These are phyloP conservation scores for Meloe dianella DNA, from an alignment of 2,888 invertebrate genomes.

Conservation along the genomic window DNA sequence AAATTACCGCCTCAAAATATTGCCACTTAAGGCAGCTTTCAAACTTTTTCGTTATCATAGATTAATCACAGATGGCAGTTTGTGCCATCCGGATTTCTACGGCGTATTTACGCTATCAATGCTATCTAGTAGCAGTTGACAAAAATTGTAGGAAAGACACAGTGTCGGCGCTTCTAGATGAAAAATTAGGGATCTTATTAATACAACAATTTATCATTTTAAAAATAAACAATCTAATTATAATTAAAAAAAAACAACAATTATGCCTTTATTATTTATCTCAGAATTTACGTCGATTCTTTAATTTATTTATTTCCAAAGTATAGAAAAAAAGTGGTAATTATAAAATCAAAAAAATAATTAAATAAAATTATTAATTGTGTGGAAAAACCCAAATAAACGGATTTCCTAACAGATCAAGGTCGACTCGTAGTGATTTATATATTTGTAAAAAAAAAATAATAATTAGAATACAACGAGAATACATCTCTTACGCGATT, in stretches of 20 bases:
- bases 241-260: neutral
- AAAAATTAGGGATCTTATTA: too few relatives aligned
- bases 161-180: too few relatives aligned
- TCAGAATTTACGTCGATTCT: neutral
- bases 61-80: too few relatives aligned
- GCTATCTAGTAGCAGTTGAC: too few relatives aligned
- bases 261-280: neutral
- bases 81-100: too few relatives aligned
- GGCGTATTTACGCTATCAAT: too few relatives aligned
- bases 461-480: neutral
- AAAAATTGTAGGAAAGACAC: too few relatives aligned
- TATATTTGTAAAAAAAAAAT: neutral
- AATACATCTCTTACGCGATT: neutral
- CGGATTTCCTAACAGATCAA: neutral
- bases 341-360: neutral
- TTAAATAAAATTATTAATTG: neutral
- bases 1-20: too few relatives aligned
- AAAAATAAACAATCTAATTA: neutral
- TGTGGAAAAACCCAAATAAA: slow-evolving; percentile 6
- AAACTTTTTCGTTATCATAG: too few relatives aligned
- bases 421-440: neutral
- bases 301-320: neutral
- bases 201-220: neutral
- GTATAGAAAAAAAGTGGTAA: neutral
- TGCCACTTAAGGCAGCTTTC: too few relatives aligned